A percentile compares a stretch with the other conserved stretches of the same genome.
Evolutionary conservation across 2,113 vertebrate species (phyloP).

Genomic region (Galemys pyrenaicus): DNA sequence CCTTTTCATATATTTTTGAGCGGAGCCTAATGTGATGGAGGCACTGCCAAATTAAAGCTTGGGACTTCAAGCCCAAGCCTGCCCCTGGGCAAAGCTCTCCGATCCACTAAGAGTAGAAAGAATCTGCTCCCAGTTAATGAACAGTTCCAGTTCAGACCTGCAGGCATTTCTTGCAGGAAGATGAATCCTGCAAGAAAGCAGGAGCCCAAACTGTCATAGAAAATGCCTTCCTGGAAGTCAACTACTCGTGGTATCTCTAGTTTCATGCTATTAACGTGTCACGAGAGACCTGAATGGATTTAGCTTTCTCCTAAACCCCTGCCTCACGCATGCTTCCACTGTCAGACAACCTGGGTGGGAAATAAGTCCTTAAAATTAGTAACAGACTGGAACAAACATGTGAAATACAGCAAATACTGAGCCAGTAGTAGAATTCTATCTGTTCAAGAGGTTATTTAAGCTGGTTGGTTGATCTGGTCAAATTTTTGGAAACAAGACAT

Average conservation of each 20-base stretch:
- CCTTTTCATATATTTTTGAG: neutral
- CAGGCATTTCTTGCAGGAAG: neutral
- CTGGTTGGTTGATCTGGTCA: neutral
- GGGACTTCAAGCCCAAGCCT: neutral
- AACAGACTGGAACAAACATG: constrained; percentile 62
- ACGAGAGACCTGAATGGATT: constrained; percentile 26
- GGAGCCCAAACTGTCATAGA: neutral
- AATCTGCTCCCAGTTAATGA: neutral
- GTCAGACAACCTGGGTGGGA: constrained; percentile 61
- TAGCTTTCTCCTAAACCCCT: neutral
- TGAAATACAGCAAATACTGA: neutral
- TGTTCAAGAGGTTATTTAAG: neutral
- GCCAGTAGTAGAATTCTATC: neutral
- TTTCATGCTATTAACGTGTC: constrained; percentile 58
- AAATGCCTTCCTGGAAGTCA: constrained; percentile 59
- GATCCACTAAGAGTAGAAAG: neutral
- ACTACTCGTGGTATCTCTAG: constrained; percentile 52
- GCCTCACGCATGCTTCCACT: constrained; percentile 42
- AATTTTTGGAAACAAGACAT: neutral
- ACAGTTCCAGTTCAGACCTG: neutral
- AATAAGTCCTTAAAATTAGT: constrained; percentile 76
- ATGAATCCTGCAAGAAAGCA: constrained; percentile 59
- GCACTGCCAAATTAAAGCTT: neutral
- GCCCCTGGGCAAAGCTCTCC: neutral
- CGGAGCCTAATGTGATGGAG: neutral